Conservation (phyloP, 2,888 invertebrate genomes). For the Parnassius orleans region DNA sequence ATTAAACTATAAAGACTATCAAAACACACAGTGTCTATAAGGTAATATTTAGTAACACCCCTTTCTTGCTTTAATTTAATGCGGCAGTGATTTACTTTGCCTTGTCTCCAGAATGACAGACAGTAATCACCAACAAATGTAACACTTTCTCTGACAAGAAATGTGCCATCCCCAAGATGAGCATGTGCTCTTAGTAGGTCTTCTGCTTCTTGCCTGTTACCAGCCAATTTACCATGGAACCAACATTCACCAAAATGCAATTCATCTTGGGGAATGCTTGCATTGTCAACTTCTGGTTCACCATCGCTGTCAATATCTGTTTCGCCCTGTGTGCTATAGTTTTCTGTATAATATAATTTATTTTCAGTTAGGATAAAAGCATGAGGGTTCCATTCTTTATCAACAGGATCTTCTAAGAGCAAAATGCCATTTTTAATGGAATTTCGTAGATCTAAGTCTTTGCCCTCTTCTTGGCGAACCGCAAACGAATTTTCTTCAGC, state of each 20-base stretch:
- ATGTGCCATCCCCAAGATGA: constrained; percentile 94
- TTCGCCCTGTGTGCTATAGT: constrained; percentile 74
- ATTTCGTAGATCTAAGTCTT: constrained; percentile 89
- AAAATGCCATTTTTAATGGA: constrained; percentile 94
- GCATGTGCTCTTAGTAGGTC: constrained; percentile 88
- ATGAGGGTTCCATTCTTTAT: constrained; percentile 95
- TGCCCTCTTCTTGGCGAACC: constrained; percentile 80
- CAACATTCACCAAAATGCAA: constrained; percentile 95
- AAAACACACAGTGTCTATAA: constrained; percentile 93
- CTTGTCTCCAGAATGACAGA: constrained; percentile 95
- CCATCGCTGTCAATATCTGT: constrained; percentile 82
- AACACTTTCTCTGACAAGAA: constrained; percentile 95
- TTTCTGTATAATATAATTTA: constrained; percentile 93
- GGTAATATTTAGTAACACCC: constrained; percentile 93
- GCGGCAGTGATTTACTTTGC: constrained; percentile 94
- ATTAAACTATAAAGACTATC: constrained; percentile 96
- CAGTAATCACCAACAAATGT: constrained; percentile 98
- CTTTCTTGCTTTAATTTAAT: constrained; percentile 94
- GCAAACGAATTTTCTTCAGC: constrained; percentile 86
- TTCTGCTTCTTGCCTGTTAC: constrained; percentile 90
- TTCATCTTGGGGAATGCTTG: constrained; percentile 90
- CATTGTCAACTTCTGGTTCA: constrained; percentile 79
- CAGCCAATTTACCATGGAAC: constrained; percentile 94
- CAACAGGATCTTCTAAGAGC: constrained; percentile 93
- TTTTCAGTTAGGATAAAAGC: constrained; percentile 95